Evolutionary conservation across 2,888 invertebrate species (phyloP).

Genomic region (Patella ulyssiponensis): DNA sequence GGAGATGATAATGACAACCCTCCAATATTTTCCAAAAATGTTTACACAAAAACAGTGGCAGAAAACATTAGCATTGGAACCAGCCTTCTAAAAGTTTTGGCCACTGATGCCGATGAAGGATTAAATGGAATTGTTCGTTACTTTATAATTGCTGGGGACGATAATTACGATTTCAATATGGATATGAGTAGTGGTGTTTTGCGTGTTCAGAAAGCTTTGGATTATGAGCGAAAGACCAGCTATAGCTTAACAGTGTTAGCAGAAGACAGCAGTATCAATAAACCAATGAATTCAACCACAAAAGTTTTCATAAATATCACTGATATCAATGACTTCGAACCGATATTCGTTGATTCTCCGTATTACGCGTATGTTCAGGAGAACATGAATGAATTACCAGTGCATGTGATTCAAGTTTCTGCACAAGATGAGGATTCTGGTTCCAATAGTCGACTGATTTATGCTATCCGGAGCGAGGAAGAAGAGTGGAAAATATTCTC

Average conservation of each 20-base stretch:
- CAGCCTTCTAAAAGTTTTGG: slow-evolving; percentile 64
- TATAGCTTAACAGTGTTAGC: slow-evolving; percentile 88
- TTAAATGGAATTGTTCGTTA: slow-evolving; percentile 83
- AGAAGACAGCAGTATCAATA: slow-evolving; percentile 76
- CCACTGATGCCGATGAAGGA: slow-evolving; percentile 66
- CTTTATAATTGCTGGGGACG: slow-evolving; percentile 89
- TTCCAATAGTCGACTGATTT: slow-evolving; percentile 91
- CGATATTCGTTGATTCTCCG: slow-evolving; percentile 94
- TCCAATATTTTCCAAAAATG: slow-evolving; percentile 61
- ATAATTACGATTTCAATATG: slow-evolving; percentile 63
- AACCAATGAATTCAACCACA: slow-evolving; percentile 80
- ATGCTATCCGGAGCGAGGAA: slow-evolving; percentile 94
- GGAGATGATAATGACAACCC: slow-evolving; percentile 76
- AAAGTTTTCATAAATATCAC: slow-evolving; percentile 85
- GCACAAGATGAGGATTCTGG: slow-evolving; percentile 93
- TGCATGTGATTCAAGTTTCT: slow-evolving; percentile 78
- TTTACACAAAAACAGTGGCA: slow-evolving; percentile 64
- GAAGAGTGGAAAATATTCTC: slow-evolving; percentile 88
- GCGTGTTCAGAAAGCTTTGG: slow-evolving; percentile 91
- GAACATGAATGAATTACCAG: slow-evolving; percentile 74
- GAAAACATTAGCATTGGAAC: slow-evolving; percentile 70
- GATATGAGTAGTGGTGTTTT: slow-evolving; percentile 90
- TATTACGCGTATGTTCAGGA: slow-evolving; percentile 95
- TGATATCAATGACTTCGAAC: slow-evolving; percentile 94
- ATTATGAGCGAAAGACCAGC: slow-evolving; percentile 90